Evolutionary conservation across 2,797 vertebrate species (phyloP), one percentile per base, ranked within the genome.

Genomic region (Hippoglossus hippoglossus): DNA sequence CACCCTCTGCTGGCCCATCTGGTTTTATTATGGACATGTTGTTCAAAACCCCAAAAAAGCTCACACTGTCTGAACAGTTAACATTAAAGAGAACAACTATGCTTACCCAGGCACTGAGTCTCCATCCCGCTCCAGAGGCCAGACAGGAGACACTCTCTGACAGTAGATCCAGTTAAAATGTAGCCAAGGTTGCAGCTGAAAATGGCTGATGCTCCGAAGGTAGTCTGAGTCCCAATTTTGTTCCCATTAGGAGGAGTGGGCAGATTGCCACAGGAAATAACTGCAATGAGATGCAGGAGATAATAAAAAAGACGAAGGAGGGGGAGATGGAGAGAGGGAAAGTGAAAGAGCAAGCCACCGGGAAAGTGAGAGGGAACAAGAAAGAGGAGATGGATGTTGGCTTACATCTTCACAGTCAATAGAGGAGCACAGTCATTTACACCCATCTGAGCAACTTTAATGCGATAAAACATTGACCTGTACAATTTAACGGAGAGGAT

Each of bases 71-170:
- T 69, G 15, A 80, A 50, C 55, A 74, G 57, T 6, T 19, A 46
- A 46, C 15, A 6, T 58, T 54, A 13, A 49, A 84, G 62, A 66
- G 41, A 83, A 72, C 68, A 53, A 79, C 46, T n/a, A 6, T 74
- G 39, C 89, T 90, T 96, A 99, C 98, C 98, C 87, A 99, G 92
- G 87, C 98, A 99, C 77, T 80, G 94, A 12, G 96, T 98, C 87
- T 98, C 98, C 19, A 82, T 94, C 75, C 97, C 98, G 36, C 97
- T 99, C 98, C 98, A 99, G 58, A 99, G 96, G 71, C 98, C 98
- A 0, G 97, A 98, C 10, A 97, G 95, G 51, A 99, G 94, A 80
- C 98, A 99, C 89, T 99, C 98, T 50, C 97, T 91, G 1, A 99
- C 98, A 0, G 94, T 90, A n/a, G 97, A 97, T 25, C 96, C 98